phyloP scores from a whole-genome alignment of 2,113 vertebrate genomes.

The Cariama cristata region DNA sequence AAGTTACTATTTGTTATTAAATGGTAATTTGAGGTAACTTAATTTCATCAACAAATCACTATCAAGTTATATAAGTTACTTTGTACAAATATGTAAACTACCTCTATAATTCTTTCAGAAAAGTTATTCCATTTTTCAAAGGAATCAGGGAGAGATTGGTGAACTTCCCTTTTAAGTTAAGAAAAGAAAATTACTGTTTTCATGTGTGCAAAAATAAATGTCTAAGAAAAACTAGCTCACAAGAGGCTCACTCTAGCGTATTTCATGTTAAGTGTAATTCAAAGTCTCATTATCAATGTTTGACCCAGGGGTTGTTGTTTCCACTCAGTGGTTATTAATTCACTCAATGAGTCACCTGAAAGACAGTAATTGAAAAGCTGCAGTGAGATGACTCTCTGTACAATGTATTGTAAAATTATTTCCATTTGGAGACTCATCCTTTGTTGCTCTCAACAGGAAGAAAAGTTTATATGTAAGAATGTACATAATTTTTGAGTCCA shows the following conservation, averaged over 20 bases:
- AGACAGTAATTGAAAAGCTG: not conserved
- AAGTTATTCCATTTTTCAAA: not conserved
- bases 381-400: not conserved
- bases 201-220: not conserved
- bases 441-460: not conserved
- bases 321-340: not conserved
- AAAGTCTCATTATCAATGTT: not conserved
- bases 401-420: not conserved
- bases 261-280: not conserved
- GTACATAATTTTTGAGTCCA: not conserved
- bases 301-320: not conserved
- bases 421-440: not conserved
- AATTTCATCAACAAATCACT: not conserved
- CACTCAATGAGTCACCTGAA: not conserved
- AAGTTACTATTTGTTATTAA: not conserved
- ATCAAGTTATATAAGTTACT: not conserved
- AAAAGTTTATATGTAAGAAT: not conserved
- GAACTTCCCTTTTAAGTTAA: not conserved
- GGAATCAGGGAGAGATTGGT: not conserved
- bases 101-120: not conserved
- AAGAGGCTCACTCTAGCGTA: not conserved
- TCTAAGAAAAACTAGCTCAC: not conserved
- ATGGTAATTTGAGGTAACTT: not conserved
- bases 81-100: not conserved
- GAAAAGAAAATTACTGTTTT: not conserved